Percentiles rank a stretch among this genome's conserved stretches.
Conservation (phyloP, 2,113 vertebrate species). For the Melanocharis versteri region DNA sequence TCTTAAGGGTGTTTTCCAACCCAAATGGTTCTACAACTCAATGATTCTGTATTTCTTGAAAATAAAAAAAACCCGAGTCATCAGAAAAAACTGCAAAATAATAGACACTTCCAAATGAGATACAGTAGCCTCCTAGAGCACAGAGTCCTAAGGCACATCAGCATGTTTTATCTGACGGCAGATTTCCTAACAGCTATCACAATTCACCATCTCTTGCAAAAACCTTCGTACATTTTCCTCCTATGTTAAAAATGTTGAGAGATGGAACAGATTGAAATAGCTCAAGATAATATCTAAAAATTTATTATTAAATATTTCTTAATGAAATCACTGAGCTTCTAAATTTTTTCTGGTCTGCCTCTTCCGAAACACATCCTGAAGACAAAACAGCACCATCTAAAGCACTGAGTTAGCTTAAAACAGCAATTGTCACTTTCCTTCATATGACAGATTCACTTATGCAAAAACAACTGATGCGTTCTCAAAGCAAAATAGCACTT, state of each 20-base stretch:
- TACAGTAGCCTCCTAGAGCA: background rate
- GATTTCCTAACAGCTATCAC: background rate
- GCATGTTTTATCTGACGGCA: background rate
- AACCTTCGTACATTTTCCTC: accelerated
- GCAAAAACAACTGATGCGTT: background rate
- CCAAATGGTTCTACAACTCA: background rate
- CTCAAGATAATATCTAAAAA: background rate
- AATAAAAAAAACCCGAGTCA: background rate
- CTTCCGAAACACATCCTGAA: background rate
- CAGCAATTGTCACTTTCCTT: background rate
- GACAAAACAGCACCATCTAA: background rate
- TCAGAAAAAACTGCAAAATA: background rate
- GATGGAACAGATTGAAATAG: background rate
- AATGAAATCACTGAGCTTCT: background rate
- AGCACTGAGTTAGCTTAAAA: background rate
- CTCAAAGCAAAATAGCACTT: constrained; percentile 35
- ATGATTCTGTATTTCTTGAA: background rate
- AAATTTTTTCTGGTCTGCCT: background rate
- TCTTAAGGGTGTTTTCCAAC: background rate
- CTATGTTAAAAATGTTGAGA: background rate
- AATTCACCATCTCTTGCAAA: background rate
- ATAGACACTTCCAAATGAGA: background rate
- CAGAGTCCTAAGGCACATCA: background rate
- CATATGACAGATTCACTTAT: background rate
- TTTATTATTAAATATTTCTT: background rate